These are phyloP conservation scores for Yponomeuta sedellus DNA, from an alignment of 2,888 invertebrate species.

Conservation along the genomic window DNA sequence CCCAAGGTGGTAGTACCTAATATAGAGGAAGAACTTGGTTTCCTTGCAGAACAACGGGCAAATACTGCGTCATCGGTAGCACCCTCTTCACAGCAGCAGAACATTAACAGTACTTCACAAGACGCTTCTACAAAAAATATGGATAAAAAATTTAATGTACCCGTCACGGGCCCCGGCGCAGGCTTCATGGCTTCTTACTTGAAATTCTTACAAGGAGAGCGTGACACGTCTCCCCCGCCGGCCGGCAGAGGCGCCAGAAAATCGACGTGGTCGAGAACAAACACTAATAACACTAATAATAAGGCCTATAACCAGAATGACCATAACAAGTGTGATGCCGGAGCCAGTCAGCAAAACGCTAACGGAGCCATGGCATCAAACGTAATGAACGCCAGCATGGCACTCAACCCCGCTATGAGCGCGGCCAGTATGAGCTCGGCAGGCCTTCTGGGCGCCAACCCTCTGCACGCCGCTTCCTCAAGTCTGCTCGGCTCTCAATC, in stretches of 20 bases:
- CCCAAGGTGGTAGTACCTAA: constrained; percentile 92
- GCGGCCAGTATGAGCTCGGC: constrained; percentile 53
- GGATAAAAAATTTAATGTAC: constrained; percentile 78
- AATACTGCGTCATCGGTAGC: constrained; percentile 70
- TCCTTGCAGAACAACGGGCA: constrained; percentile 80
- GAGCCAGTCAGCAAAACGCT: constrained; percentile 54
- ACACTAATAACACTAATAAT: constrained; percentile 55
- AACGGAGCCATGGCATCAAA: constrained; percentile 62
- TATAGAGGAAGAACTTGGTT: constrained; percentile 91
- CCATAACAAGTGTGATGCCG: constrained; percentile 58
- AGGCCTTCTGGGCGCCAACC: constrained; percentile 66
- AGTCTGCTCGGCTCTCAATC: constrained; percentile 50
- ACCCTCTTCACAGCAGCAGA: constrained; percentile 71
- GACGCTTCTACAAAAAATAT: constrained; percentile 69
- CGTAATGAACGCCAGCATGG: constrained; percentile 54
- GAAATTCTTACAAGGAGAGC: constrained; percentile 89
- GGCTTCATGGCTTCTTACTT: constrained; percentile 93
- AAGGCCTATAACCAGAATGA: constrained; percentile 57
- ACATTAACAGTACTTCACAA: constrained; percentile 66
- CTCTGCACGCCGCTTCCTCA: constrained; percentile 54
- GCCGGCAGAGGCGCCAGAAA: constrained; percentile 80
- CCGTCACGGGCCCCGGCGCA: constrained; percentile 78
- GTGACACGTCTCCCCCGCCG: constrained; percentile 88
- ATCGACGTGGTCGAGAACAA: constrained; percentile 78
- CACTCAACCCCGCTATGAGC: constrained; percentile 56